Conservation (phyloP, 2,113 vertebrate genomes). For the Marcusenius ussheri region DNA sequence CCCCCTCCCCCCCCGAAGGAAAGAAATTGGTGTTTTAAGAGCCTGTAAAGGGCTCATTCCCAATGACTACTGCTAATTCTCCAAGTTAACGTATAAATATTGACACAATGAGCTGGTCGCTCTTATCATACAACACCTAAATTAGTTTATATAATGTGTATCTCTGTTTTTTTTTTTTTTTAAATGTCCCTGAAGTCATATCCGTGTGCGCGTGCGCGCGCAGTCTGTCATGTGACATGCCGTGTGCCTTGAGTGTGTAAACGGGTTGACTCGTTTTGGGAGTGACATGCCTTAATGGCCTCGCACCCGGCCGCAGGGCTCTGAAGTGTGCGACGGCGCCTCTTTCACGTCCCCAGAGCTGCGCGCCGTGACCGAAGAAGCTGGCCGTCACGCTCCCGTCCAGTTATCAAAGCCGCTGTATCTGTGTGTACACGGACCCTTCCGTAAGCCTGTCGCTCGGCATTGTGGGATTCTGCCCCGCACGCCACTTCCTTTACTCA, state of each 20-base stretch:
- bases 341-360: background rate
- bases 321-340: background rate
- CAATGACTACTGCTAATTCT: background rate
- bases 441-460: background rate
- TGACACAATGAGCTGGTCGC: background rate
- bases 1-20: background rate
- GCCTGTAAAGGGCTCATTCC: background rate
- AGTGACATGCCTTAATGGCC: background rate
- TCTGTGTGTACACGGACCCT: background rate
- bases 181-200: background rate
- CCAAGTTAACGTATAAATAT: background rate
- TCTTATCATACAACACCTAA: background rate
- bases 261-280: background rate
- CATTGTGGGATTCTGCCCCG: background rate
- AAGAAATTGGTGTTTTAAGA: background rate
- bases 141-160: background rate
- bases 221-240: background rate
- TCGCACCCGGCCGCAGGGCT: background rate
- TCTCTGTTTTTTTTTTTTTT: background rate
- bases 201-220: background rate
- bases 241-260: background rate
- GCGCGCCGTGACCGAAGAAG: background rate
- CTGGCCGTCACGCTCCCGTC: background rate
- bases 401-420: background rate
- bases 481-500: background rate